phyloP scores from a whole-genome alignment of 2,113 vertebrate species.

The Alces alces region DNA sequence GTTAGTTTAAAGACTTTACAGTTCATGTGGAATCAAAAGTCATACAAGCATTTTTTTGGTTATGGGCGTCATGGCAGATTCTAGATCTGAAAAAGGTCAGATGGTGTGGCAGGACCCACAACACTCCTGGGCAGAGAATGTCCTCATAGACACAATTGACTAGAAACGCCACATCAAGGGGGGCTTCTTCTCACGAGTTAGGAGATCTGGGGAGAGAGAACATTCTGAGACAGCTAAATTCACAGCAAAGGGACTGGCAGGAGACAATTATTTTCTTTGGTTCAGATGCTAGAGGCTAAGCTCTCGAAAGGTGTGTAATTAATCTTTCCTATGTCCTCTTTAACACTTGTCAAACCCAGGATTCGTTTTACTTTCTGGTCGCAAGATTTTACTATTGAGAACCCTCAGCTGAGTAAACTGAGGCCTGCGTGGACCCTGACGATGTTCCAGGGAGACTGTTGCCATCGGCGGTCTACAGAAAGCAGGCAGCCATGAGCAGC shows the following conservation, averaged over 20 bases:
- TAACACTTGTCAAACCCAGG: not conserved
- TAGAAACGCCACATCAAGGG: not conserved
- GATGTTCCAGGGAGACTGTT: not conserved
- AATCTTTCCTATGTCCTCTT: not conserved
- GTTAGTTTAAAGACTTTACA: not conserved
- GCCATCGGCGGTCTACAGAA: not conserved
- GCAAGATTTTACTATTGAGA: not conserved
- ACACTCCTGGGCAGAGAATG: not conserved
- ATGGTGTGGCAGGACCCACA: not conserved
- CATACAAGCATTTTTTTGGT: not conserved
- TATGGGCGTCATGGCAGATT: not conserved
- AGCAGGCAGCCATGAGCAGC: not conserved
- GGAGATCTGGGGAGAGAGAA: not conserved
- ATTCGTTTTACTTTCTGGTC: not conserved
- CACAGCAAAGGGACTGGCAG: not conserved
- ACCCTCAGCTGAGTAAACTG: not conserved
- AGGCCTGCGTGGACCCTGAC: not conserved
- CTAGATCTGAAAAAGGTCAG: not conserved
- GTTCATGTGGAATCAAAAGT: not conserved
- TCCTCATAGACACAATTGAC: not conserved
- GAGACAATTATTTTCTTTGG: conserved; percentile 2
- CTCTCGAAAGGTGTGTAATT: not conserved
- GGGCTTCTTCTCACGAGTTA: not conserved
- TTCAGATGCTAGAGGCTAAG: not conserved
- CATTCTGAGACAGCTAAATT: not conserved